Percentiles rank a stretch among this genome's conserved stretches.
phyloP scores from a whole-genome alignment of 2,888 invertebrate species.

The Rhamnusium bicolor region DNA sequence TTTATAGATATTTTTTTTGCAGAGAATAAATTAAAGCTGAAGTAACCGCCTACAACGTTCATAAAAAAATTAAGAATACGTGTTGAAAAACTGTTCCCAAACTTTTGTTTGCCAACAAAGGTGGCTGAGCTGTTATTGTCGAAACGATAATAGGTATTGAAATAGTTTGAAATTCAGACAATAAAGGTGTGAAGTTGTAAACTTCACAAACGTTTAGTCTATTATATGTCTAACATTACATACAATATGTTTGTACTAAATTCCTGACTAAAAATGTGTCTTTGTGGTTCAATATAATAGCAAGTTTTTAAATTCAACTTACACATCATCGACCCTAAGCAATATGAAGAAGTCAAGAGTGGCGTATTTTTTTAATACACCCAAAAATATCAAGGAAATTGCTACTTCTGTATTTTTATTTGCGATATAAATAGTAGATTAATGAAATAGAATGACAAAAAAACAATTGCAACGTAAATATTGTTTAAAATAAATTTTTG shows the following conservation, averaged over 20 bases:
- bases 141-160: background rate
- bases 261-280: background rate
- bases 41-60: background rate
- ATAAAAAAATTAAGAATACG: background rate
- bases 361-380: no score
- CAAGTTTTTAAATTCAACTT: background rate
- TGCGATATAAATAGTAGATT: no score
- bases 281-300: background rate
- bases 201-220: slow-evolving; percentile 27
- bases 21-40: background rate
- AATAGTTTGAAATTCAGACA: background rate
- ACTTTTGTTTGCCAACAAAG: background rate
- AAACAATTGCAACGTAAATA: no score
- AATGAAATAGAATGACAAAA: no score
- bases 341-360: background rate
- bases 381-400: no score
- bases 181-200: slow-evolving; percentile 43
- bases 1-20: background rate
- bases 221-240: background rate
- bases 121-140: background rate
- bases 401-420: no score
- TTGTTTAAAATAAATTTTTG: no score
- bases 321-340: background rate
- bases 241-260: background rate
- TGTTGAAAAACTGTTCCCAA: background rate